Conservation (phyloP, 1,140 invertebrate genomes). For the Pseudomyrmex gracilis region DNA sequence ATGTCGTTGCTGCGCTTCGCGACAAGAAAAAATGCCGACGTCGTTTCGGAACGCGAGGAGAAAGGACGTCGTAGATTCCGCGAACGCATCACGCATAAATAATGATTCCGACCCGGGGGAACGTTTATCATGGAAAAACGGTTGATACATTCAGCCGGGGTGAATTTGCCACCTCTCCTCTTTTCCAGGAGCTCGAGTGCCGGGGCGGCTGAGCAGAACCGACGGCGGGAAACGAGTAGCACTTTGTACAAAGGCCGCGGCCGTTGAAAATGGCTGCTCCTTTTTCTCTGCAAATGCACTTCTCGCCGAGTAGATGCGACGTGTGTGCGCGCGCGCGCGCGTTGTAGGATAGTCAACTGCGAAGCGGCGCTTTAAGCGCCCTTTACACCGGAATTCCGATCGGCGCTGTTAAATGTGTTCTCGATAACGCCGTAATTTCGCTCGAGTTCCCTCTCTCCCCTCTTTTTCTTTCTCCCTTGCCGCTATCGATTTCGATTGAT, state of each 20-base stretch:
- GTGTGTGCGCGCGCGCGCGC: neutral
- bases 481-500: slow-evolving; percentile 56
- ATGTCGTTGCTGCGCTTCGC: neutral
- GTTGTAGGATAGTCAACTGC: slow-evolving; percentile 7
- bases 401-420: slow-evolving; percentile 60
- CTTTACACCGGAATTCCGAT: slow-evolving; percentile 54
- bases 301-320: slow-evolving; percentile 65
- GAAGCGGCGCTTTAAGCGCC: slow-evolving; percentile 40
- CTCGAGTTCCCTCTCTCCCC: slow-evolving; percentile 48
- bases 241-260: slow-evolving; percentile 68
- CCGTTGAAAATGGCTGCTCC: slow-evolving; percentile 70
- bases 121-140: slow-evolving; percentile 40
- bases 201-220: slow-evolving; percentile 53
- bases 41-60: slow-evolving; percentile 6
- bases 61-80: slow-evolving; percentile 26
- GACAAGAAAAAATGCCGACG: slow-evolving; percentile 14
- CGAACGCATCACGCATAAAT: slow-evolving; percentile 35
- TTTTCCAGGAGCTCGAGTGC: neutral
- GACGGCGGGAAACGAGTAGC: slow-evolving; percentile 71
- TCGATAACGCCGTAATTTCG: slow-evolving; percentile 63
- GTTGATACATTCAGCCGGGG: slow-evolving; percentile 40
- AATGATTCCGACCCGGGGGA: slow-evolving; percentile 30
- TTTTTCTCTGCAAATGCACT: slow-evolving; percentile 69
- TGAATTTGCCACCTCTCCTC: slow-evolving; percentile 36
- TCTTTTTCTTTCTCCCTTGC: slow-evolving; percentile 1